A percentile compares a stretch with the other conserved stretches of the same genome.
phyloP scores from a whole-genome alignment of 2,888 invertebrate species.

The Tipula lateralis region DNA sequence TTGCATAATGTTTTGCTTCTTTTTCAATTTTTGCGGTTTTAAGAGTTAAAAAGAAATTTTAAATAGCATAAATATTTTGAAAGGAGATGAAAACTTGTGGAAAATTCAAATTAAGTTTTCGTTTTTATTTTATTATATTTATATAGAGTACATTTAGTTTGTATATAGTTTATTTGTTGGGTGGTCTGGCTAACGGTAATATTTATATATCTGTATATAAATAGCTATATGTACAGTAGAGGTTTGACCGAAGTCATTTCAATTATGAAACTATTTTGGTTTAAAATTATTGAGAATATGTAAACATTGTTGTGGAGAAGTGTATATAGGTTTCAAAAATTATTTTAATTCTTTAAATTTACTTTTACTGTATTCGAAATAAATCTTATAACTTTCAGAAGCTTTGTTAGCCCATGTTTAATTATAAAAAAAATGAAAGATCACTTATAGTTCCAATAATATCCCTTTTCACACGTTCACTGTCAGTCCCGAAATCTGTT shows the following conservation, averaged over 20 bases:
- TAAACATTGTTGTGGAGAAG: neutral
- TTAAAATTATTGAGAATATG: neutral
- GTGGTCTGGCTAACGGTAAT: constrained; percentile 14
- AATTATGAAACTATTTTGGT: neutral
- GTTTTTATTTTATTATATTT: neutral
- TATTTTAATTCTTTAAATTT: no score
- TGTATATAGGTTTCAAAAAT: no score
- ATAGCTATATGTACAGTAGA: neutral
- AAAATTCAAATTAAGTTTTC: constrained; percentile 19
- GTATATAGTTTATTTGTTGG: constrained; percentile 3
- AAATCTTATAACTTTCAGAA: no score
- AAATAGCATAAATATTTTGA: constrained; percentile 24
- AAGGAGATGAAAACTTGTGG: constrained; percentile 24
- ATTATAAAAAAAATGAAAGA: no score
- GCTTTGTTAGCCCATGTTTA: no score
- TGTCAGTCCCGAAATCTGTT: no score
- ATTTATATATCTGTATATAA: neutral
- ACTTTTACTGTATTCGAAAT: no score
- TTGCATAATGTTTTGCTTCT: neutral
- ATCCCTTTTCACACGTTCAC: no score
- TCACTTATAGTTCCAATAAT: no score
- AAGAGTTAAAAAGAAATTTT: neutral
- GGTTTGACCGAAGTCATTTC: constrained; percentile 11
- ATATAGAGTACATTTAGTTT: neutral
- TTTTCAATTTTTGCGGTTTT: neutral